These are phyloP conservation scores for Mythimna pallens DNA, from an alignment of 2,888 invertebrate species.

Conservation along the genomic window DNA sequence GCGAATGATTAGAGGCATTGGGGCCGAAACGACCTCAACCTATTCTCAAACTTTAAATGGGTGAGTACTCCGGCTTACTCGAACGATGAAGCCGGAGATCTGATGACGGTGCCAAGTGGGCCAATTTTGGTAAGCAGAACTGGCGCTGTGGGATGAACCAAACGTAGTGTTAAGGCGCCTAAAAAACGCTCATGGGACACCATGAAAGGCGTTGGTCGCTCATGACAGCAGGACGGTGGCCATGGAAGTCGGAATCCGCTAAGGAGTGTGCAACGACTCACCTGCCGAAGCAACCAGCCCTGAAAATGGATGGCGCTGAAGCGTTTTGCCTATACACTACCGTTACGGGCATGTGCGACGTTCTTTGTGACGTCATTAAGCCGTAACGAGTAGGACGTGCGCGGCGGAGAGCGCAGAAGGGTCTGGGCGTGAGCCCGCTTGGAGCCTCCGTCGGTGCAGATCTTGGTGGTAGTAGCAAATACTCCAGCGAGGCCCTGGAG, in stretches of 20 bases:
- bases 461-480: slow-evolving; percentile 94
- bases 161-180: slow-evolving; percentile 93
- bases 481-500: slow-evolving; percentile 92
- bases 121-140: slow-evolving; percentile 95
- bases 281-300: slow-evolving; percentile 77
- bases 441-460: slow-evolving; percentile 90
- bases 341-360: slow-evolving; percentile 77
- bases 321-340: slow-evolving; percentile 82
- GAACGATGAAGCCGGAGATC: slow-evolving; percentile 88
- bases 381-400: slow-evolving; percentile 91
- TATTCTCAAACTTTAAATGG: slow-evolving; percentile 95
- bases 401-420: slow-evolving; percentile 90
- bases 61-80: slow-evolving; percentile 92
- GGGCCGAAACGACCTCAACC: slow-evolving; percentile 93
- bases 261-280: slow-evolving; percentile 89
- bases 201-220: no score
- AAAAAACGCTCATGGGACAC: slow-evolving; percentile 91
- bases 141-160: slow-evolving; percentile 95
- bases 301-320: slow-evolving; percentile 78
- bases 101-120: slow-evolving; percentile 92
- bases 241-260: slow-evolving; percentile 58
- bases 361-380: slow-evolving; percentile 76
- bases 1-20: slow-evolving; percentile 94
- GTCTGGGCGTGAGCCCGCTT: slow-evolving; percentile 87
- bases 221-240: slow-evolving; percentile 51